Evolutionary conservation across 2,113 vertebrate species (phyloP).

Genomic region (Apaloderma vittatum): DNA sequence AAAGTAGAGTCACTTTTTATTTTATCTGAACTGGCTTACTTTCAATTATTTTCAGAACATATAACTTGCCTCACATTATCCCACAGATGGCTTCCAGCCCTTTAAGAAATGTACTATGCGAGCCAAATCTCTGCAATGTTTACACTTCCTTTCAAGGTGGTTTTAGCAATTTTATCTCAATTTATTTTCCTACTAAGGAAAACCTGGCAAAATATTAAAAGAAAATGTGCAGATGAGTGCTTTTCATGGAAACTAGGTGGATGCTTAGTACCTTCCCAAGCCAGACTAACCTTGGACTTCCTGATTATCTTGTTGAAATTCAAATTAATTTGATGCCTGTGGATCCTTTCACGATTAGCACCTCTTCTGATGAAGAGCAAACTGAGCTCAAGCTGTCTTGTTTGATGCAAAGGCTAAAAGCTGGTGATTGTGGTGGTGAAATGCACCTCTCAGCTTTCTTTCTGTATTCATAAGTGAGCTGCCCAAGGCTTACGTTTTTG

Average conservation of each 20-base stretch:
- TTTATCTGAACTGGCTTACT: background rate
- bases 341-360: slow-evolving; percentile 29
- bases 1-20: background rate
- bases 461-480: background rate
- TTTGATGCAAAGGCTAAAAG: background rate
- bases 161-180: slow-evolving; percentile 4
- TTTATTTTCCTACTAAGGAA: slow-evolving; percentile 23
- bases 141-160: slow-evolving; percentile 43
- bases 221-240: slow-evolving; percentile 9
- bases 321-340: slow-evolving; percentile 15
- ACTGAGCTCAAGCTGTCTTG: background rate
- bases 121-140: slow-evolving; percentile 7
- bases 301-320: slow-evolving; percentile 60
- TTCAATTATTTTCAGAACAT: background rate
- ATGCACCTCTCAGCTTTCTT: background rate
- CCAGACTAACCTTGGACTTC: slow-evolving; percentile 32
- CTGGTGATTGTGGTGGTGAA: background rate
- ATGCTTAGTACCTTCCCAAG: slow-evolving; percentile 37
- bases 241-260: slow-evolving; percentile 43
- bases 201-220: slow-evolving; percentile 32
- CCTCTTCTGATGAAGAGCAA: background rate
- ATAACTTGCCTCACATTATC: background rate
- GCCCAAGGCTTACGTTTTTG: background rate
- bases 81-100: slow-evolving; percentile 18
- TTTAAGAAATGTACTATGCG: slow-evolving; percentile 31